Evolutionary conservation across 2,113 vertebrate genomes (phyloP), one percentile per base, ranked within the genome.

Genomic region (Crocuta crocuta): DNA sequence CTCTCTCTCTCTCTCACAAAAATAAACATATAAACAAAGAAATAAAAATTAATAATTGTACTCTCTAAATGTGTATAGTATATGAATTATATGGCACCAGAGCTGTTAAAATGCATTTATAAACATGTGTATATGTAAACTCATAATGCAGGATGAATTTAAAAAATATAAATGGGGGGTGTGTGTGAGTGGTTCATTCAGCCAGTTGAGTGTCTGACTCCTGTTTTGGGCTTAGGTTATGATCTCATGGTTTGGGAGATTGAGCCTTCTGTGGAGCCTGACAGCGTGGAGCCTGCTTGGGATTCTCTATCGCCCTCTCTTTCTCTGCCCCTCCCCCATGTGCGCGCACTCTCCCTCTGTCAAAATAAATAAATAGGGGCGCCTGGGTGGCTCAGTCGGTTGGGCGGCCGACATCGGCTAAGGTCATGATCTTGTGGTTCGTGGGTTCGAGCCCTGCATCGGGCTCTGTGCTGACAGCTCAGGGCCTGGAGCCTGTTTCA

Each of bases 321-420:
- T 39, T 39, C 66, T 70, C 33, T n/a, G 4, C 53, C 7, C n/a
- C 68, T 71, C 66, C 28, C 65, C 66, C 0, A 19, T 39, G n/a
- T 0, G 10, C 70, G 39, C n/a, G 15, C 19, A 23, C 50, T 55
- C 53, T 16, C 50, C 11, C 53, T 16, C 53, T 55, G 13, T 55
- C 53, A 39, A 71, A 71, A 71, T 39, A 39, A 39, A 70, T 33
- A 33, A 71, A 39, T 39, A 39, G 39, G 39, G 39, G 39, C 39
- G 39, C 39, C 39, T 39, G 39, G 39, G 39, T 39, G 39, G 39
- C 39, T 39, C 4, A 39, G 39, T 39, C 39, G 39, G 39, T 39
- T 39, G 4, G 4, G 39, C 39, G 39, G 3, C 39, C 39, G 39
- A 39, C 3, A 0, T 39, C 4, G 3, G 39, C 39, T 3, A 0